Evolutionary conservation across 2,888 invertebrate species (phyloP).

Genomic region (Erpobdella octoculata): DNA sequence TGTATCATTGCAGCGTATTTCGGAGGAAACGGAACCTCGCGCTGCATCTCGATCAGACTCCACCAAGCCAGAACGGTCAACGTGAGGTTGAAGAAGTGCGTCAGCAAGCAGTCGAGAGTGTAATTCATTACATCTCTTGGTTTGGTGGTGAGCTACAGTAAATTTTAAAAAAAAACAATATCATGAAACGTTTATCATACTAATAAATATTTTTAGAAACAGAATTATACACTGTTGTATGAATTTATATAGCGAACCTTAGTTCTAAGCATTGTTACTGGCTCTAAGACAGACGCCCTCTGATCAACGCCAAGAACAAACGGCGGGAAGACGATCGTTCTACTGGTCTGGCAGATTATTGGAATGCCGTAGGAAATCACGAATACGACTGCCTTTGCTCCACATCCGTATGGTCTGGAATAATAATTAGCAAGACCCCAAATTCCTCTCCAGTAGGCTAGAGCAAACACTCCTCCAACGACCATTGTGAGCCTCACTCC

Average conservation of each 20-base stretch:
- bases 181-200: background rate
- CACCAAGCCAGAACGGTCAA: slow-evolving; percentile 30
- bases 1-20: slow-evolving; percentile 1
- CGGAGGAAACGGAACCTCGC: background rate
- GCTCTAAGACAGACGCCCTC: slow-evolving; percentile 12
- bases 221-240: background rate
- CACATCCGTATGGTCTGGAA: slow-evolving; percentile 27
- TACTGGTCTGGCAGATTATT: background rate
- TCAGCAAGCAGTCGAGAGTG: slow-evolving; percentile 4
- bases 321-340: slow-evolving; percentile 30
- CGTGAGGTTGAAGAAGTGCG: slow-evolving; percentile 29
- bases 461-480: slow-evolving; percentile 25
- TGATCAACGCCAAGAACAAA: slow-evolving; percentile 27
- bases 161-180: too few relatives aligned
- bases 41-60: slow-evolving; percentile 13
- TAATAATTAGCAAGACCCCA: slow-evolving; percentile 35
- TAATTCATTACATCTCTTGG: background rate
- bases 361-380: slow-evolving; percentile 19
- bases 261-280: slow-evolving; percentile 24
- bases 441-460: slow-evolving; percentile 35
- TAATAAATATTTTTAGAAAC: background rate
- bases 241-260: slow-evolving; percentile 11
- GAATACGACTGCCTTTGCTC: background rate
- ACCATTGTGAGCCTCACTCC: slow-evolving; percentile 20
- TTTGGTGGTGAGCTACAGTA: too few relatives aligned